Evolutionary conservation across 2,888 invertebrate genomes (phyloP), one percentile per base, ranked within the genome.

Genomic region (Sympetrum striolatum): DNA sequence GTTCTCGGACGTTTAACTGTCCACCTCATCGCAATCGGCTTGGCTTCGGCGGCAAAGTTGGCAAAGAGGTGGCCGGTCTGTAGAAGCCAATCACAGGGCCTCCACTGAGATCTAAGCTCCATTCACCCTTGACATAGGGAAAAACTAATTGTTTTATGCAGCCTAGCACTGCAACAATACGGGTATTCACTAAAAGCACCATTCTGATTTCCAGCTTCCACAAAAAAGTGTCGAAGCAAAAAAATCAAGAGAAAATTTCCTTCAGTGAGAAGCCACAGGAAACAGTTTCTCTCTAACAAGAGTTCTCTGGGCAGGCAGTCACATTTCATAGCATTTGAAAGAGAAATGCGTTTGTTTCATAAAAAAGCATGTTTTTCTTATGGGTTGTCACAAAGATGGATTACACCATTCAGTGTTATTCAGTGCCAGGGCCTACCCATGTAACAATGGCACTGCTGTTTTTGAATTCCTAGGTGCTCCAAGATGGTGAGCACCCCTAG

Each of bases 81-180:
- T 81, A 80, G 90, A 90, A 90, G 90, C 90, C 90, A 90, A 80
- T 81, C 80, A 80, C 58, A 79, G 80, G 80, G 90, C 90, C 90
- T 80, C 90, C 90, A 90, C 90, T 86, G 90, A 81, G 90, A 90
- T 80, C 90, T 90, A 90, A 79, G 81, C 90, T 90, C 90, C 90
- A 90, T 79, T 80, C 81, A 90, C 90, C 90, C 90, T 90, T 90
- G 81, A 90, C 60, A 90, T 90, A 80, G 80, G 90, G 90, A 90
- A 90, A 90, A 90, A 90, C 90, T 90, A 90, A 86, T 90, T 90
- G 90, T 90, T 90, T 90, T 90, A 90, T 90, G 90, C 90, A 90
- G 90, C 90, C 80, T 80, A 90, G 81, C 90, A 90, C 90, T 90
- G 90, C 90, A 90, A 90, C 80, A 90, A 80, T 90, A 90, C 31